A percentile compares a stretch with the other conserved stretches of the same genome.
phyloP scores from a whole-genome alignment of 92 coral and sea anemone species.

The Isaurus tuberculatus region DNA sequence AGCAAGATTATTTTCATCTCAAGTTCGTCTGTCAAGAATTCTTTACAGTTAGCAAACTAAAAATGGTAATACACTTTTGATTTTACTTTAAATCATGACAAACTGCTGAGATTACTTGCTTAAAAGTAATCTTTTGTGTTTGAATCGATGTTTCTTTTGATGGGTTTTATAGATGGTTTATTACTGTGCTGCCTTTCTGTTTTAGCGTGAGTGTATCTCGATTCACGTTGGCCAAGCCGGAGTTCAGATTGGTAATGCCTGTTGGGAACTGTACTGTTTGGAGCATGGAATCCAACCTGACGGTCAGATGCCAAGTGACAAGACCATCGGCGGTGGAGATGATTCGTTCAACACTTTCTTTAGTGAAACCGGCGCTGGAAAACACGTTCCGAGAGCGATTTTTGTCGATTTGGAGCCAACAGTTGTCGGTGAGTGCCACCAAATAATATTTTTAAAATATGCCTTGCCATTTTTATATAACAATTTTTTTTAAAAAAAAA shows the following conservation, averaged over 20 bases:
- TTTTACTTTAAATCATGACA: background rate
- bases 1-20: slow-evolving; percentile 25
- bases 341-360: slow-evolving; percentile 88
- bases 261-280: slow-evolving; percentile 90
- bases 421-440: slow-evolving; percentile 64
- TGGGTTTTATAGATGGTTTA: too few relatives aligned
- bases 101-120: background rate
- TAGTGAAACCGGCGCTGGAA: slow-evolving; percentile 86
- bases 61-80: slow-evolving; percentile 14
- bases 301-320: slow-evolving; percentile 89
- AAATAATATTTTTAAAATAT: too few relatives aligned
- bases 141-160: background rate
- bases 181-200: background rate
- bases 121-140: background rate
- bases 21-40: background rate
- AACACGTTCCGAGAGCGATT: slow-evolving; percentile 85
- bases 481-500: background rate
- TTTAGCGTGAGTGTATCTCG: slow-evolving; percentile 87
- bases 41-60: background rate
- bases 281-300: slow-evolving; percentile 90
- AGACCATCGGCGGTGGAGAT: slow-evolving; percentile 79
- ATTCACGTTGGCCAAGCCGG: slow-evolving; percentile 87
- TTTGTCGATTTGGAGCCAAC: slow-evolving; percentile 84
- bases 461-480: background rate
- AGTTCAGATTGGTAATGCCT: slow-evolving; percentile 82